Conservation (phyloP, 1,140 invertebrate genomes). For the Polyergus mexicanus region DNA sequence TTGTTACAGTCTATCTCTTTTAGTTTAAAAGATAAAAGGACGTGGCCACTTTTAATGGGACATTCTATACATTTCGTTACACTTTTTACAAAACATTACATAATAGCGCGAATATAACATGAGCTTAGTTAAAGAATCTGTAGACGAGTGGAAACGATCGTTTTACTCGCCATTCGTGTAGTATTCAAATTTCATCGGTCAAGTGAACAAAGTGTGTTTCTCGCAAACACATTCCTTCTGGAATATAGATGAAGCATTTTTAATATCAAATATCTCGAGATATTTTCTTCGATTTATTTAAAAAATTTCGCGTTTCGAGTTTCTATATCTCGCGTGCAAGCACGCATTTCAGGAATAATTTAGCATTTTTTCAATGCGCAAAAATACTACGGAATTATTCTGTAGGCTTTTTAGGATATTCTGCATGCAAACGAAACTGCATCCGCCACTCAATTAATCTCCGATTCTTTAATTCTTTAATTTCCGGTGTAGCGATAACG, state of each 20-base stretch:
- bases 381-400: not conserved
- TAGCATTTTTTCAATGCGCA: not conserved
- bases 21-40: no score
- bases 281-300: not conserved
- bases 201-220: not conserved
- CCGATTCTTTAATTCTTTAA: constrained; percentile 17
- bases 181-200: not conserved
- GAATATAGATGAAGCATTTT: constrained; percentile 2
- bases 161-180: not conserved
- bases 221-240: not conserved
- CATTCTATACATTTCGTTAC: no score
- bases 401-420: constrained; percentile 20
- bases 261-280: not conserved
- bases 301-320: not conserved
- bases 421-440: constrained; percentile 31
- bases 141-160: not conserved
- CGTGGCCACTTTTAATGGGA: no score
- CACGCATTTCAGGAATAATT: not conserved
- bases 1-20: no score
- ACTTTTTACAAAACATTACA: not conserved
- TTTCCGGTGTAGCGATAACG: constrained; percentile 6
- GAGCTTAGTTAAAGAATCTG: not conserved
- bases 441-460: constrained; percentile 38
- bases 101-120: not conserved
- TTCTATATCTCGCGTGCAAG: not conserved